Base-by-base conservation (phyloP, 2,888 invertebrate species). In the Nycteola revayana region DNA sequence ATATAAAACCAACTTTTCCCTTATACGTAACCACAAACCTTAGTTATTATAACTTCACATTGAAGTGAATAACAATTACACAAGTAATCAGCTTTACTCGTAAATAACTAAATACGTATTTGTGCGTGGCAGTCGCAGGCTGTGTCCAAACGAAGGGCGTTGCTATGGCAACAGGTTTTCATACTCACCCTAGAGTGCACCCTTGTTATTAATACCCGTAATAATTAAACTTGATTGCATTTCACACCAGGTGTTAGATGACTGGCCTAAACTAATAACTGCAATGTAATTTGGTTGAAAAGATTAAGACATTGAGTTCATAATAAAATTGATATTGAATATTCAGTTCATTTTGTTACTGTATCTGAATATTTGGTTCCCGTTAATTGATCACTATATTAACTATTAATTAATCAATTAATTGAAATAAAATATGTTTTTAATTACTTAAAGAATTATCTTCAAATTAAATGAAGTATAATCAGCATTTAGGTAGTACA, bases 181-280 rank as follows among this genome's bases (percentile, higher is more conserved):
- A 63, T 61, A 54, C 71, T 69, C 65, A 66, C 78, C 82, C 84
- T 66, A 38, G 64, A 73, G 71, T 81, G 81, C 84, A 84, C 88
- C 88, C 87, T 86, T 81, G 86, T 86, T 86, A 88, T 87, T 87
- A 88, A 88, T 88, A 86, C 86, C 79, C 73, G 76, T 77, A 87
- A 87, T 88, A 86, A 88, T 87, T 87, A 87, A 87, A 84, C 85
- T 83, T 87, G 86, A 88, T 88, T 88, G 87, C 85, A 83, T 84
- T 87, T 84, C 87, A 77, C 86, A 77, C 86, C 87, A 88, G 87
- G 87, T 88, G 87, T 75, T 79, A 62, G 84, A 79, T 84, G 81
- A 68, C 79, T 77, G 70, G 79, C 75, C 79, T 77, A 75, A 71
- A 75, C 54, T 57, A 58, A 58, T 57, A 50, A 49, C 41, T 45